Evolutionary conservation across 2,113 vertebrate species (phyloP).

Genomic region (Coturnix japonica): DNA sequence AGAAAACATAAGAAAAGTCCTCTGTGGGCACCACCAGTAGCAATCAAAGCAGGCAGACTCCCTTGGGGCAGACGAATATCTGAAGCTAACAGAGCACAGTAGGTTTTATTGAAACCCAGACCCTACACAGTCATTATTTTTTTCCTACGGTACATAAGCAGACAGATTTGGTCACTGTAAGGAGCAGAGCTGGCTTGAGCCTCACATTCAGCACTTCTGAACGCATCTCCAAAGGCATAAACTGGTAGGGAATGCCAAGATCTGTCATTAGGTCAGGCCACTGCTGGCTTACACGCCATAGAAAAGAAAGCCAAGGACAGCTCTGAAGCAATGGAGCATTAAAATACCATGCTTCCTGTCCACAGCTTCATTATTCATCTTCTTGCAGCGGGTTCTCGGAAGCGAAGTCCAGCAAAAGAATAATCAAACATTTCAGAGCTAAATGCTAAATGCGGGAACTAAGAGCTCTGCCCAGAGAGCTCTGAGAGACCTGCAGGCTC

Average conservation of each 20-base stretch:
- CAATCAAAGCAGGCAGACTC: not conserved
- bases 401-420: not conserved
- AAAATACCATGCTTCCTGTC: not conserved
- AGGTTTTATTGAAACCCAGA: conserved; percentile 8
- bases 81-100: not conserved
- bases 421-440: not conserved
- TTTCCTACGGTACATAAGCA: not conserved
- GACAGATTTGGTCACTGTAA: not conserved
- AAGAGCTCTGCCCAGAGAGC: not conserved
- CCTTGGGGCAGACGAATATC: not conserved
- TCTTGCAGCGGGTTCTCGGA: not conserved
- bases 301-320: not conserved
- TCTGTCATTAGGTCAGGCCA: accelerated
- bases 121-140: not conserved
- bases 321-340: not conserved
- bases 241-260: not conserved
- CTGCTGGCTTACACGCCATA: not conserved
- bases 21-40: not conserved
- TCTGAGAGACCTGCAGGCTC: not conserved
- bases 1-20: not conserved
- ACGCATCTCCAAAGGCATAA: not conserved
- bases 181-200: not conserved
- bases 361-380: not conserved
- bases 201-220: conserved; percentile 11
- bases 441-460: not conserved